phyloP scores from a whole-genome alignment of 2,113 vertebrate genomes.

The Elachura formosa region DNA sequence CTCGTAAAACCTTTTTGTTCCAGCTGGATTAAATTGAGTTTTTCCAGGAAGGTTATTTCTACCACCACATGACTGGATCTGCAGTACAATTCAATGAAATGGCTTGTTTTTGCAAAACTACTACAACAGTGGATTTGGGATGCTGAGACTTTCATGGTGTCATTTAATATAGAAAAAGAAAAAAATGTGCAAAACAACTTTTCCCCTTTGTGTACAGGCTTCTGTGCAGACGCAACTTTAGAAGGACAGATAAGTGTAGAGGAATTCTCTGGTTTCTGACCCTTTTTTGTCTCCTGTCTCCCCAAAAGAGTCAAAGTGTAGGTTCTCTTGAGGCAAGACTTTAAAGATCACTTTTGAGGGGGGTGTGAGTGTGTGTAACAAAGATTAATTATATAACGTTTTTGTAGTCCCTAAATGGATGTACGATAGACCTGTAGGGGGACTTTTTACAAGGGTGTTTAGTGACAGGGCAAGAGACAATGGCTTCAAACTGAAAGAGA shows the following conservation, averaged over 20 bases:
- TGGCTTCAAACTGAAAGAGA: background rate
- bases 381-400: conserved; percentile 10
- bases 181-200: background rate
- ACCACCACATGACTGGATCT: background rate
- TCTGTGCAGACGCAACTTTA: background rate
- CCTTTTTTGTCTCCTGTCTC: background rate
- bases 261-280: background rate
- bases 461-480: background rate
- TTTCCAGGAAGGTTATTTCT: background rate
- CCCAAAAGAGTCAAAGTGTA: background rate
- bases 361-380: background rate
- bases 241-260: background rate
- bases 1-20: background rate
- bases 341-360: background rate
- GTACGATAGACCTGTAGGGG: too few species aligned
- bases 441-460: background rate
- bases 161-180: background rate
- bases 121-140: background rate
- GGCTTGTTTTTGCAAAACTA: background rate
- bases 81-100: background rate
- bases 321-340: background rate
- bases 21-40: background rate
- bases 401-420: background rate
- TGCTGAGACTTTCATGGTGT: background rate
- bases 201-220: background rate